Evolutionary conservation across 2,888 invertebrate genomes (phyloP), one percentile per base, ranked within the genome.

Genomic region (Temnothorax ravouxi): DNA sequence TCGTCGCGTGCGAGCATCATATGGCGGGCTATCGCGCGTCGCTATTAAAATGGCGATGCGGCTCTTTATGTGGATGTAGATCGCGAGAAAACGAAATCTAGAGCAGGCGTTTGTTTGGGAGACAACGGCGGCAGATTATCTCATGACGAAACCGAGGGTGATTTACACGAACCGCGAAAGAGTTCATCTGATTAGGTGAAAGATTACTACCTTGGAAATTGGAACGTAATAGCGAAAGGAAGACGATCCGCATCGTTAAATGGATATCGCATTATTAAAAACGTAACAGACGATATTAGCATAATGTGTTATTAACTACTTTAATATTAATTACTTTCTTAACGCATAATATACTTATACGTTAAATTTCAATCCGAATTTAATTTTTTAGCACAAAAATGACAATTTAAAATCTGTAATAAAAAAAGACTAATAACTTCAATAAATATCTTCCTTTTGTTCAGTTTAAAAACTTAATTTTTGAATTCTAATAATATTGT

Each of bases 61-160:
- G 29, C 71, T 79, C 56, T 71, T 59, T 50, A 61, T 21, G 38
- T 25, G 21, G 18, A 69, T 69, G 47, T 79, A 38, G 71, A 80
- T 80, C 79, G 59, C 79, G 79, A 80, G 71, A 80, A 80, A 80
- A 80, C 25, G 79, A 80, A 80, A 80, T 80, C 79, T 71, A n/a
- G 79, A 80, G 38, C 79, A 38, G 47, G 66, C 67, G 52, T 66
- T 77, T 77, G 76, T 77, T 66, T 29, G 52, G 41, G 21, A 56
- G 25, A 71, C 66, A 44, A 66, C 59, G 47, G 59, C 67, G 6
- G 9, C 25, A n/a, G 13, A 21, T 59, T 71, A 54, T 80, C 59
- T 54, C 29, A 59, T 56, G 47, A 59, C 29, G 71, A 79, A 79
- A 79, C 41, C 47, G 79, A 79, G 21, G 79, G 71, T 79, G 69